Evolutionary conservation across 2,888 invertebrate species (phyloP).

Genomic region (Macropis europaea): DNA sequence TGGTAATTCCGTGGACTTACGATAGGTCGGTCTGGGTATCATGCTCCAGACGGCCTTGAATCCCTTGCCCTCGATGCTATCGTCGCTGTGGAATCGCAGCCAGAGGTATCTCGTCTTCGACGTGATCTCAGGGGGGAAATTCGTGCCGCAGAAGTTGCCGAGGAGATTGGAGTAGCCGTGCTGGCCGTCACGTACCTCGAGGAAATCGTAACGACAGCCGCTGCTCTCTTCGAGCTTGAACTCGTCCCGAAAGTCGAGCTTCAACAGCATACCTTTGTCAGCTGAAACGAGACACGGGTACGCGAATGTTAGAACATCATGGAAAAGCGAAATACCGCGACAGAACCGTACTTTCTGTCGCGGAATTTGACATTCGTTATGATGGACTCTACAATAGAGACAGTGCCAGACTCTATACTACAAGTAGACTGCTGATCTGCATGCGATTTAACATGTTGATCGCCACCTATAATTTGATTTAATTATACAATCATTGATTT

Average conservation of each 20-base stretch:
- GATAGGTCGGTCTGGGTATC: constrained; percentile 82
- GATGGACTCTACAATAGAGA: too few species aligned
- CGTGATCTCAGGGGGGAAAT: constrained; percentile 87
- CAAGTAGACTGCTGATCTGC: too few species aligned
- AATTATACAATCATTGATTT: too few species aligned
- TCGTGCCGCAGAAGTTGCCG: constrained; percentile 86
- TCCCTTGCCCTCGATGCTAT: constrained; percentile 89
- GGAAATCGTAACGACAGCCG: constrained; percentile 89
- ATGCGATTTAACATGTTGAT: too few species aligned
- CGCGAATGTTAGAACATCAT: not conserved
- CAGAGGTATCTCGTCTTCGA: constrained; percentile 88
- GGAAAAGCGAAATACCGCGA: not conserved
- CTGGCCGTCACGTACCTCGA: constrained; percentile 91
- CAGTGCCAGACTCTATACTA: too few species aligned
- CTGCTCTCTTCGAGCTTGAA: constrained; percentile 86
- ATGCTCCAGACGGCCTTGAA: constrained; percentile 89
- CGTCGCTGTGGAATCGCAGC: constrained; percentile 89
- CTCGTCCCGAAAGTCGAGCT: constrained; percentile 89
- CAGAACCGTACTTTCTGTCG: not conserved
- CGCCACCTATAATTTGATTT: too few species aligned
- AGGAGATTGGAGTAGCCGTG: constrained; percentile 87
- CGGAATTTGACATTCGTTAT: too few species aligned
- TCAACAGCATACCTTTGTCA: constrained; percentile 84
- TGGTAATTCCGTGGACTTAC: constrained; percentile 79
- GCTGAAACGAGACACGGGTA: constrained; percentile 78